phyloP scores from a whole-genome alignment of 2,797 vertebrate species.

The Gallinago stenura region DNA sequence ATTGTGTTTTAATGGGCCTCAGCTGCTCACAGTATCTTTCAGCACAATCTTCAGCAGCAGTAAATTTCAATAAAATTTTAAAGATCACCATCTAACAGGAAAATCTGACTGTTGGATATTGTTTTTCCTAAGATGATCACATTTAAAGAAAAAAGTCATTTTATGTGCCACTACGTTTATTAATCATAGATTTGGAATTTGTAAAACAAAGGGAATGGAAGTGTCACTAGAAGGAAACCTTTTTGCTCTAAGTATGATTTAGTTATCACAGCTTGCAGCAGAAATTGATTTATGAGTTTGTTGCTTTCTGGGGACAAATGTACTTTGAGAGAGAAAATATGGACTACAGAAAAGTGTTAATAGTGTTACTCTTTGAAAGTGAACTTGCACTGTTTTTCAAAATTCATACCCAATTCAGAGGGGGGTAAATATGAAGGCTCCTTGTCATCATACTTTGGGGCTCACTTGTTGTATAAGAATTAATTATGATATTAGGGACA shows the following conservation, averaged over 20 bases:
- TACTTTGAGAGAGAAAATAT: slow-evolving; percentile 22
- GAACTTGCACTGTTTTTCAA: background rate
- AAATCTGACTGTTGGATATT: slow-evolving; percentile 34
- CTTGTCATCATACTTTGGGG: background rate
- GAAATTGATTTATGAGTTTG: slow-evolving; percentile 56
- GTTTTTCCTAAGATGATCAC: slow-evolving; percentile 2
- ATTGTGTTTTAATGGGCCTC: slow-evolving; percentile 23
- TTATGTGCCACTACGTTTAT: background rate
- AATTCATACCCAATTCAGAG: background rate
- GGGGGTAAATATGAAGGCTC: background rate
- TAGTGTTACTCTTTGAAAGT: background rate
- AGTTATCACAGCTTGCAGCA: slow-evolving; percentile 41
- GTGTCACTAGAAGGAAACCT: slow-evolving; percentile 49
- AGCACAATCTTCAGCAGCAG: slow-evolving; percentile 20
- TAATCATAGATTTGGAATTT: slow-evolving; percentile 55
- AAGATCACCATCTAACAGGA: slow-evolving; percentile 9
- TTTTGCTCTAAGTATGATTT: slow-evolving; percentile 50
- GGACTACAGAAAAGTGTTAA: background rate
- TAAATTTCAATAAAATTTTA: slow-evolving; percentile 50
- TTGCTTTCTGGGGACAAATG: slow-evolving; percentile 45
- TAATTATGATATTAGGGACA: background rate
- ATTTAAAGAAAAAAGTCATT: slow-evolving; percentile 23
- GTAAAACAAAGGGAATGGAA: slow-evolving; percentile 42
- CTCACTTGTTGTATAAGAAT: background rate
- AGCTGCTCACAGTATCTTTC: slow-evolving; percentile 13